These are phyloP conservation scores for Drosophila macrospina DNA, from an alignment of 2,888 invertebrate species.

Conservation along the genomic window DNA sequence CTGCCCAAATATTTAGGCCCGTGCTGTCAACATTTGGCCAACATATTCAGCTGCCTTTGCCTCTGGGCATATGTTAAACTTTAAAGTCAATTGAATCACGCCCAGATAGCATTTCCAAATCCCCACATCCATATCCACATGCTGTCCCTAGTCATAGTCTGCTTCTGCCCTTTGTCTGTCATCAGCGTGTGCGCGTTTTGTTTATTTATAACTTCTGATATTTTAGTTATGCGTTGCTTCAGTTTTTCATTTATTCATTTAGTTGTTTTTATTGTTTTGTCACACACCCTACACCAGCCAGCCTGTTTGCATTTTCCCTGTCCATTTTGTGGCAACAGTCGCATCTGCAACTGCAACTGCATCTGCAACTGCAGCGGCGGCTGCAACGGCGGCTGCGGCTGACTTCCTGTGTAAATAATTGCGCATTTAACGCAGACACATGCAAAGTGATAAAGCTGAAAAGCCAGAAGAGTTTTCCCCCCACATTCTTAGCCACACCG, in stretches of 20 bases:
- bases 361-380: conserved; percentile 19
- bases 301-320: conserved; percentile 46
- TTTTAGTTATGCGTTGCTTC: conserved; percentile 51
- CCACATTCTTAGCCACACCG: neutral
- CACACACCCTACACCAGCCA: conserved; percentile 43
- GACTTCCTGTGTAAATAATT: conserved; percentile 76
- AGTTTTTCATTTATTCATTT: conserved; percentile 64
- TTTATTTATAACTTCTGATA: conserved; percentile 70
- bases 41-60: conserved; percentile 40
- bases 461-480: no score
- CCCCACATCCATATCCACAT: conserved; percentile 4
- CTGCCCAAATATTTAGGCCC: conserved; percentile 72
- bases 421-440: conserved; percentile 60
- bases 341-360: conserved; percentile 16
- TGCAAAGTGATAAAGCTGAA: conserved; percentile 33
- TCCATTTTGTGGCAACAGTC: neutral
- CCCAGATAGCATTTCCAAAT: conserved; percentile 3
- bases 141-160: conserved; percentile 16
- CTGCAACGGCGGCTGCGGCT: conserved; percentile 44
- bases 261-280: conserved; percentile 52
- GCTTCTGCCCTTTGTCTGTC: conserved; percentile 62
- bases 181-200: conserved; percentile 51
- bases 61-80: conserved; percentile 20
- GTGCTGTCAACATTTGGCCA: conserved; percentile 44
- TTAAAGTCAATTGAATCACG: conserved; percentile 17